Conservation (phyloP, 2,888 invertebrate species). For the Zootermopsis nevadensis region DNA sequence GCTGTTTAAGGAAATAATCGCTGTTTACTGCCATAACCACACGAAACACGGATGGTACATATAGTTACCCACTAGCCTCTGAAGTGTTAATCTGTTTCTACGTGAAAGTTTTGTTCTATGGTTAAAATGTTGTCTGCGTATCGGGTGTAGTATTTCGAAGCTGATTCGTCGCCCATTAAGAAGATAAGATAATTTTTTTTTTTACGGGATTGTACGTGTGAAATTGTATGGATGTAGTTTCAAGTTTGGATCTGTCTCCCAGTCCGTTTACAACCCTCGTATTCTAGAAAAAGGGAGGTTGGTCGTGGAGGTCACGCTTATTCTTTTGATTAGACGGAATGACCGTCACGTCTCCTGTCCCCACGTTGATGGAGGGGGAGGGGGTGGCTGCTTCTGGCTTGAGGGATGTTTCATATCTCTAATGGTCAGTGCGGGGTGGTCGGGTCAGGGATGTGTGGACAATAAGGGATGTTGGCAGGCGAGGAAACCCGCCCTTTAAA, state of each 20-base stretch:
- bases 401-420: conserved; percentile 43
- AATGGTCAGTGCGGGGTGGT: conserved; percentile 25
- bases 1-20: too few species aligned
- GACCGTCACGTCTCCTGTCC: conserved; percentile 48
- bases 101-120: too few species aligned
- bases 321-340: conserved; percentile 50
- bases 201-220: conserved; percentile 24
- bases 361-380: background rate
- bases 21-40: too few species aligned
- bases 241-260: conserved; percentile 15
- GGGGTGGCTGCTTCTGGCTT: conserved; percentile 26
- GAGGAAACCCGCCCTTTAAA: background rate
- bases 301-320: conserved; percentile 35
- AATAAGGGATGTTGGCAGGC: conserved; percentile 30
- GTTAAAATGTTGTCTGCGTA: background rate
- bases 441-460: conserved; percentile 31
- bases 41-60: too few species aligned
- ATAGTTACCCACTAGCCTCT: too few species aligned
- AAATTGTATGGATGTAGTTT: conserved; percentile 29
- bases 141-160: background rate
- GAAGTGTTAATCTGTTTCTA: too few species aligned
- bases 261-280: background rate
- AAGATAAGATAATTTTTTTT: conserved; percentile 9
- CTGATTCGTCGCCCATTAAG: conserved; percentile 24
- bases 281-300: conserved; percentile 22